These are phyloP conservation scores for Drosophila conformis DNA, from an alignment of 2,888 invertebrate genomes.

Conservation along the genomic window DNA sequence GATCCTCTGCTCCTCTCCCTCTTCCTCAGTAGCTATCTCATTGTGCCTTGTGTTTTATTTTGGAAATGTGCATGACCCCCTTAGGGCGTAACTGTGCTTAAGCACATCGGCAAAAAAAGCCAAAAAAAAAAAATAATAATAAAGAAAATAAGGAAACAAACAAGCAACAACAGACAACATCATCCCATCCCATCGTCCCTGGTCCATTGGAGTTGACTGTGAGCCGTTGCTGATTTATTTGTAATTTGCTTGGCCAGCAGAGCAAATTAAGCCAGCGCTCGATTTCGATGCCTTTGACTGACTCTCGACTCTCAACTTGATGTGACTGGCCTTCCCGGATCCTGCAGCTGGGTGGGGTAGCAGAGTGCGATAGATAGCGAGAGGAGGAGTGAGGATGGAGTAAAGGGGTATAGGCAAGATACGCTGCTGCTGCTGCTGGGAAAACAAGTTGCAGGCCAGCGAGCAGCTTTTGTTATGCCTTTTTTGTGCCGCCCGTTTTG, in stretches of 20 bases:
- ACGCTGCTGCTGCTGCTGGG: constrained; percentile 29
- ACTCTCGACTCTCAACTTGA: constrained; percentile 15
- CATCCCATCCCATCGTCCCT: constrained; percentile 13
- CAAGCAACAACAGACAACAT: constrained; percentile 16
- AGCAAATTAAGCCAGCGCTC: constrained; percentile 51
- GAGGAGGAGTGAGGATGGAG: neutral
- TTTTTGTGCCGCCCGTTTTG: constrained; percentile 59
- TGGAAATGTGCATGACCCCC: constrained; percentile 64
- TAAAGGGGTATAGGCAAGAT: neutral
- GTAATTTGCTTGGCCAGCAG: constrained; percentile 53
- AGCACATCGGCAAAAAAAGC: constrained; percentile 50
- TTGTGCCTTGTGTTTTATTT: neutral
- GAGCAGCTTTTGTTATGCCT: constrained; percentile 34
- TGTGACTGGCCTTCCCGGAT: constrained; percentile 1
- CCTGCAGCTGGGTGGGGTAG: neutral
- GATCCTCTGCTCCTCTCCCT: neutral
- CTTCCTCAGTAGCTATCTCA: neutral
- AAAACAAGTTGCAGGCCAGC: constrained; percentile 49
- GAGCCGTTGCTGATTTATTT: constrained; percentile 59
- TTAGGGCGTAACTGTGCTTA: constrained; percentile 78
- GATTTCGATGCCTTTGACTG: constrained; percentile 56
- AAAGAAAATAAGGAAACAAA: constrained; percentile 5
- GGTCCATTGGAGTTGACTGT: constrained; percentile 17
- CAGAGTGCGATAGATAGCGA: neutral
- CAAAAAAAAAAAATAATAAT: neutral